phyloP scores from a whole-genome alignment of 2,113 vertebrate species.

The Okapia johnstoni region DNA sequence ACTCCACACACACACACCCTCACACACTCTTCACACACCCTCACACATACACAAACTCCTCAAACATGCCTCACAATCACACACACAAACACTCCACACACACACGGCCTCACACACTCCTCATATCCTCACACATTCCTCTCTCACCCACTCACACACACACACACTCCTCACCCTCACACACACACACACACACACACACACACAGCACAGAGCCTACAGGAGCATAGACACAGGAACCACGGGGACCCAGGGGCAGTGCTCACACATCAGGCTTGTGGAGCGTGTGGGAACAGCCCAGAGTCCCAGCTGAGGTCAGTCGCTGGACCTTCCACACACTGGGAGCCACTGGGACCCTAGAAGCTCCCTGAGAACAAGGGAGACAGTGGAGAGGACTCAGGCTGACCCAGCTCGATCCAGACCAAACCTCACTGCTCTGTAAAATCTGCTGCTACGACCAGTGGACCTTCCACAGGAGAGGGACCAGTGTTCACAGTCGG shows the following conservation, averaged over 20 bases:
- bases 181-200: neutral
- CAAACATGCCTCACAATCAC: too few species aligned
- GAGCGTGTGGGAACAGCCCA: neutral
- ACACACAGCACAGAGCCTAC: neutral
- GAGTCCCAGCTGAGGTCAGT: neutral
- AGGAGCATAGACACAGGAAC: neutral
- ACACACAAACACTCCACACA: neutral
- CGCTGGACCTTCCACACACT: neutral
- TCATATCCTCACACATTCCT: neutral
- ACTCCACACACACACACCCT: neutral
- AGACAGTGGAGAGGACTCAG: neutral
- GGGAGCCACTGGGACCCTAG: neutral
- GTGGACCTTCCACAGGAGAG: rapidly evolving
- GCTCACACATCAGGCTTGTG: neutral
- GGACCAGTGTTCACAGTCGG: neutral
- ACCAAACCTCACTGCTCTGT: neutral
- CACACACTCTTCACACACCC: neutral
- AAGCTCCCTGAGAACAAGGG: neutral
- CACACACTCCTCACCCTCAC: neutral
- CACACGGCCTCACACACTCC: neutral
- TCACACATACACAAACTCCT: neutral
- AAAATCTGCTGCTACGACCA: rapidly evolving
- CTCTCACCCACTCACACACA: neutral
- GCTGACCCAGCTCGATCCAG: rapidly evolving
- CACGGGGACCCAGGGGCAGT: neutral